These are phyloP conservation scores for Poeciliopsis turneri DNA, from an alignment of 2,797 vertebrate species.

Conservation along the genomic window DNA sequence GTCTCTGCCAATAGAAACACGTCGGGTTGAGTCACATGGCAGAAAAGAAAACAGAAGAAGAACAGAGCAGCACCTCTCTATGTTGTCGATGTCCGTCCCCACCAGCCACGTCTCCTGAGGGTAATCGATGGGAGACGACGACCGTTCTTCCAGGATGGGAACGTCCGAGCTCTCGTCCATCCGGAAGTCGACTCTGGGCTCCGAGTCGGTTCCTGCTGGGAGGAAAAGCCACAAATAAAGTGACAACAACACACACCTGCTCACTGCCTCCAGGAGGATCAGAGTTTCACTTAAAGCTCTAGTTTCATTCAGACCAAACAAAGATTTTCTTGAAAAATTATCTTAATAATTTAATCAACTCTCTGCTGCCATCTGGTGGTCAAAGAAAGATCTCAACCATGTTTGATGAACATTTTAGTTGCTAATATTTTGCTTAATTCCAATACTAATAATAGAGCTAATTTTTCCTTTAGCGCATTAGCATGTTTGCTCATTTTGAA, in stretches of 20 bases:
- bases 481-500: not conserved
- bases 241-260: not conserved
- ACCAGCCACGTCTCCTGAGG: constrained; percentile 92
- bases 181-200: constrained; percentile 86
- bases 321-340: not conserved
- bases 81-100: constrained; percentile 93
- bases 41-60: not conserved
- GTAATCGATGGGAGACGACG: constrained; percentile 87
- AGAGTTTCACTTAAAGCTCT: not conserved
- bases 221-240: not conserved
- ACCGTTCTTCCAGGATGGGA: constrained; percentile 90
- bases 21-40: not conserved
- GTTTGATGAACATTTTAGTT: not conserved
- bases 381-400: not conserved
- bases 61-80: constrained; percentile 84
- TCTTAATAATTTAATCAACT: not conserved
- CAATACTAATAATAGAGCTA: not conserved
- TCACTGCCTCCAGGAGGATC: not conserved
- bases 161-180: constrained; percentile 89
- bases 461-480: not conserved
- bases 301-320: not conserved
- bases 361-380: constrained; percentile 23
- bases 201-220: constrained; percentile 84
- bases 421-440: not conserved
- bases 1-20: constrained; percentile 78